Conservation (phyloP, 2,113 vertebrate species). For the Neotragus moschatus region DNA sequence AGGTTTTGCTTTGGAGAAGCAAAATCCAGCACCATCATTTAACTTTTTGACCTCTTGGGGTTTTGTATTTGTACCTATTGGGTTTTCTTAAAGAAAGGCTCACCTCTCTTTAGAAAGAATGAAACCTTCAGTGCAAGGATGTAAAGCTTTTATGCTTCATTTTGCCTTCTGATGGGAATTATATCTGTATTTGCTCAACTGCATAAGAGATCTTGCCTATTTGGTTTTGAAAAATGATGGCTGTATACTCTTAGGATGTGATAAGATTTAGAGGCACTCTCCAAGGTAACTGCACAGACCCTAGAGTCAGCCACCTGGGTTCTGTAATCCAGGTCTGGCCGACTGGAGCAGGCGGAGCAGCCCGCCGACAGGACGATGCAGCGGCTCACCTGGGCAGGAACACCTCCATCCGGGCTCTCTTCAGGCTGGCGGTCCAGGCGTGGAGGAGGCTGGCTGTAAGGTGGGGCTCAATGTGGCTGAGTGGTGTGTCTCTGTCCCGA, state of each 20-base stretch:
- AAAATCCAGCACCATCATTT: not conserved
- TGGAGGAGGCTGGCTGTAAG: constrained; percentile 83
- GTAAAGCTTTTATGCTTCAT: not conserved
- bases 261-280: not conserved
- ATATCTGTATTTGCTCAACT: not conserved
- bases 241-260: not conserved
- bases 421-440: constrained; percentile 84
- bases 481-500: constrained; percentile 79
- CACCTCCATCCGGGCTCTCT: constrained; percentile 88
- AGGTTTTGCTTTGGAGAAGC: not conserved
- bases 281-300: not conserved
- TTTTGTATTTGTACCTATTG: not conserved
- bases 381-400: constrained; percentile 89
- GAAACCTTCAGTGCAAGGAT: not conserved
- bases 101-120: not conserved
- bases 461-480: constrained; percentile 83
- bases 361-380: accelerated
- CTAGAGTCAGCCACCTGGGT: not conserved
- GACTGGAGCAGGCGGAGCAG: not conserved
- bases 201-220: not conserved
- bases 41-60: not conserved
- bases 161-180: constrained; percentile 5
- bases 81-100: not conserved
- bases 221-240: not conserved
- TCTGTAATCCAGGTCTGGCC: not conserved